Conservation (phyloP, 2,113 vertebrate species). For the Pituophis catenifer region DNA sequence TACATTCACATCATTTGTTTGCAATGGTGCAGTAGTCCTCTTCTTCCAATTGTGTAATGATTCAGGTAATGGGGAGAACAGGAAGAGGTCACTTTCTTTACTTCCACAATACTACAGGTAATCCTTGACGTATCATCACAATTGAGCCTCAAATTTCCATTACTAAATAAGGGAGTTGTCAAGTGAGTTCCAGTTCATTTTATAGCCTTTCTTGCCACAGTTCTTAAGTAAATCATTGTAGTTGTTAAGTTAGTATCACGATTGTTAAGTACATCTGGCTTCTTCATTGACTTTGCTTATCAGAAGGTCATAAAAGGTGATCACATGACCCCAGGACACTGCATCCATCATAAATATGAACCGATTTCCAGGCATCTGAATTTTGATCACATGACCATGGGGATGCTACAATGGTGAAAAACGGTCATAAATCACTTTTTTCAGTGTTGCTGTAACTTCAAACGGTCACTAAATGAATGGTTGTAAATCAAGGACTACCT, state of each 20-base stretch:
- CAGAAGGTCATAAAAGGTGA: neutral
- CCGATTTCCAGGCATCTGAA: neutral
- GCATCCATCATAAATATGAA: neutral
- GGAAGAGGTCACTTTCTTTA: neutral
- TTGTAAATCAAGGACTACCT: neutral
- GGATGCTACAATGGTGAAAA: neutral
- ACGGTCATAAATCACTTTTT: neutral
- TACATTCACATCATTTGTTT: neutral
- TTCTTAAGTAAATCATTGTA: neutral
- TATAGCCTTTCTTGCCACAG: neutral
- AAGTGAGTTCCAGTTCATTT: neutral
- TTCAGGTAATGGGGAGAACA: neutral
- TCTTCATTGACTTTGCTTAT: neutral
- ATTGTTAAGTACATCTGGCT: neutral
- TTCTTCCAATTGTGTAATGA: neutral
- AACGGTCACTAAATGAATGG: neutral
- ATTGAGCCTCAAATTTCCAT: neutral
- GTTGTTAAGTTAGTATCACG: neutral
- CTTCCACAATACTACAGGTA: neutral
- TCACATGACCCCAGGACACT: neutral
- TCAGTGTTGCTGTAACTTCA: neutral
- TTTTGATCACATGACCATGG: neutral
- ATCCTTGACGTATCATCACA: neutral
- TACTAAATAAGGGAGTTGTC: neutral
- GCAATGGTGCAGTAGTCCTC: neutral